Evolutionary conservation across 2,113 vertebrate genomes (phyloP), one percentile per base, ranked within the genome.

Genomic region (Addax nasomaculatus): DNA sequence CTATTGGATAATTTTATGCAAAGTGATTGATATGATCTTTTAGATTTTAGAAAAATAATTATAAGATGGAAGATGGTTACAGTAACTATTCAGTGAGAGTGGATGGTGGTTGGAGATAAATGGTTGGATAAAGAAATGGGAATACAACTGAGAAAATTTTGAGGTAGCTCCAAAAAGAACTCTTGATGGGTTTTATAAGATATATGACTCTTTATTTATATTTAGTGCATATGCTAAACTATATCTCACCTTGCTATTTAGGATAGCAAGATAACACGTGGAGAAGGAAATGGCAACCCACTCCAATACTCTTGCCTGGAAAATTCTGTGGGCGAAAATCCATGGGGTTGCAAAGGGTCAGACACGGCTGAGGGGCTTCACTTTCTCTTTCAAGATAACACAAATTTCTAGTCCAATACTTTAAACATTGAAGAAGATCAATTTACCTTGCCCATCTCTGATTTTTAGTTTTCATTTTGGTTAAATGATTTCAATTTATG

Each of bases 301-400:
- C 10, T 23, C n/a, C 67, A 23, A 11, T 23, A 12, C 67, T 70
- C 67, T 70, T 70, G 19, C 67, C 19, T 39, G 67, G n/a, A 39
- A 70, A 70, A 36, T 39, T 70, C 5, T 0, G 0, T 70, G 10
- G 19, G 19, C 11, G 3, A 39, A 36, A 70, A 70, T 23, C 67
- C 19, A 39, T 39, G 67, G 67, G 19, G 0, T 39, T 36, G 19
- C 19, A 70, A 70, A 23, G 67, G 19, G n/a, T 70, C n/a, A 39
- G n/a, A 39, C 5, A 39, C 0, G 0, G 11, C n/a, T 70, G 36
- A 70, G 19, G 5, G 10, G 23, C n/a, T 70, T 36, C n/a, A 6
- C n/a, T 70, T 70, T 39, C 10, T 29, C 53, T 47, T 25, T 53
- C 13, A 70, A 80, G 17, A 5, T 19, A 57, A 39, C 12, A 45